A percentile compares a stretch with the other conserved stretches of the same genome.
These are phyloP conservation scores for Euphydryas editha DNA, from an alignment of 2,888 invertebrate species.

Conservation along the genomic window DNA sequence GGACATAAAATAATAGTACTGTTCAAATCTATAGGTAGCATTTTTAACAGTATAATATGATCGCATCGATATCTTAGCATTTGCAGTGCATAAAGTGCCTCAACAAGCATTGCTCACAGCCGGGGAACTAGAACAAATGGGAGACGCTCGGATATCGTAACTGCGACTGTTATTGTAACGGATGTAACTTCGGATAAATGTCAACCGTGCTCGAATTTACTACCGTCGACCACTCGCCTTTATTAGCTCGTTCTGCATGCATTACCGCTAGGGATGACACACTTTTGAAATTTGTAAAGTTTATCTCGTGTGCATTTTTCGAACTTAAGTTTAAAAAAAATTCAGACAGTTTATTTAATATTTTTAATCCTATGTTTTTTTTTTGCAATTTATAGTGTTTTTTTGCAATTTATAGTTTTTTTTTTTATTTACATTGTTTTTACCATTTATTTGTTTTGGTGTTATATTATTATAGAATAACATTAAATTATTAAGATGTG, in stretches of 20 bases:
- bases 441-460: no score
- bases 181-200: constrained; percentile 82
- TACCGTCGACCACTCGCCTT: constrained; percentile 67
- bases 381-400: no score
- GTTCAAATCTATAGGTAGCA: no score
- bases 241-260: constrained; percentile 79
- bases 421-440: no score
- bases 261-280: constrained; percentile 56
- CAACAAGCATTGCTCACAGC: constrained; percentile 34
- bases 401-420: no score
- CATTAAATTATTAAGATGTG: no score
- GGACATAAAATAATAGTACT: no score
- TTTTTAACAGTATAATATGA: no score
- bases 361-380: no score
- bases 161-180: constrained; percentile 79
- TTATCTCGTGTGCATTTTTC: neutral
- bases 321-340: neutral
- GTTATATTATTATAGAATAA: no score
- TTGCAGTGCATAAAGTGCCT: constrained; percentile 22
- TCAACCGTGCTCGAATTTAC: constrained; percentile 79
- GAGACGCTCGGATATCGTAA: constrained; percentile 74
- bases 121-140: constrained; percentile 74
- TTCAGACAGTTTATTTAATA: no score
- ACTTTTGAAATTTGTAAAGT: neutral
- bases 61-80: constrained; percentile 3